Percentiles rank a stretch among this genome's conserved stretches.
These are phyloP conservation scores for Catotricha subobsoleta DNA, from an alignment of 2,888 invertebrate species.

Conservation along the genomic window DNA sequence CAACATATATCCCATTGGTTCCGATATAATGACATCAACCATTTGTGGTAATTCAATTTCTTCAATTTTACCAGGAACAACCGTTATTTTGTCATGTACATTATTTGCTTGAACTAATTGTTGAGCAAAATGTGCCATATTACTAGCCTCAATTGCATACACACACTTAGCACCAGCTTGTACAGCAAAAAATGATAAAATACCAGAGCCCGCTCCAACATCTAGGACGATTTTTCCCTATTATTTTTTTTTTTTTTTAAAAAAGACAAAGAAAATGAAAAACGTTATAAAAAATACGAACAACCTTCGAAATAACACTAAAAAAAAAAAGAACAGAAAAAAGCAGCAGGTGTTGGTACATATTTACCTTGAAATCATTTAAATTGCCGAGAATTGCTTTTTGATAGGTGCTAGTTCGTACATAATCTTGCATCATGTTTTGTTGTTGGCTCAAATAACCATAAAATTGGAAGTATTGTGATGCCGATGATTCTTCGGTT, in stretches of 20 bases:
- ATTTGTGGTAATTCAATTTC: slow-evolving; percentile 89
- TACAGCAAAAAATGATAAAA: slow-evolving; percentile 93
- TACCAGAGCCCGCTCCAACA: slow-evolving; percentile 97
- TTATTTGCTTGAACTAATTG: slow-evolving; percentile 79
- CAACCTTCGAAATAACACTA: no score
- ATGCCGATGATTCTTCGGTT: slow-evolving; percentile 95
- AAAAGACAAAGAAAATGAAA: no score
- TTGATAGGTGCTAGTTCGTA: slow-evolving; percentile 95
- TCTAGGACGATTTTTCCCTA: slow-evolving; percentile 41
- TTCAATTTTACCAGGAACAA: slow-evolving; percentile 95
- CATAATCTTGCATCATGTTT: slow-evolving; percentile 99
- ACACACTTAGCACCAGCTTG: slow-evolving; percentile 94
- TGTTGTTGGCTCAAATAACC: slow-evolving; percentile 98
- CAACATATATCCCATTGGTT: slow-evolving; percentile 99
- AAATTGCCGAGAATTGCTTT: slow-evolving; percentile 87
- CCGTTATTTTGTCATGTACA: slow-evolving; percentile 69
- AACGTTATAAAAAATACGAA: no score
- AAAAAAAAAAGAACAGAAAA: no score
- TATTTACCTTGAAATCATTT: slow-evolving; percentile 66
- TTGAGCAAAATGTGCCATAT: slow-evolving; percentile 94
- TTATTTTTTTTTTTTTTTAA: no score
- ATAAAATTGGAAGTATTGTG: slow-evolving; percentile 99
- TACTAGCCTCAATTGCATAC: slow-evolving; percentile 98
- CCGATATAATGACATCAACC: slow-evolving; percentile 94
- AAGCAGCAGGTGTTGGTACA: no score